phyloP scores from a whole-genome alignment of 2,113 vertebrate species.

The Brachypodius melanocephalos region DNA sequence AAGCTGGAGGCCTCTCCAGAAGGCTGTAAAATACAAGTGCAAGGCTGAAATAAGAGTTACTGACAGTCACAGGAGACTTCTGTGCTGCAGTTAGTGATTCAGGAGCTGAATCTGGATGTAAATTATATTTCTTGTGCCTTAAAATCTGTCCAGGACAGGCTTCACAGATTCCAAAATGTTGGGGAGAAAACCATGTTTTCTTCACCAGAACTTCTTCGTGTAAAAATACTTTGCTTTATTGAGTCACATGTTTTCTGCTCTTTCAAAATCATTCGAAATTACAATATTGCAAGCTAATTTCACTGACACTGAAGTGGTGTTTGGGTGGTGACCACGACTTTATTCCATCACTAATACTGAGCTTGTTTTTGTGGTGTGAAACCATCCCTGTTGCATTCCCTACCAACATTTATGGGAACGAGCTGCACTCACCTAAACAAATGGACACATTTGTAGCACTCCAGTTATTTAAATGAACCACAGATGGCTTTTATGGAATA shows the following conservation, averaged over 20 bases:
- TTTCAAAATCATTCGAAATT: not conserved
- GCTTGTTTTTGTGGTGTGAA: not conserved
- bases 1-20: not conserved
- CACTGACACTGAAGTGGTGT: not conserved
- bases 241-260: not conserved
- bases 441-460: not conserved
- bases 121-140: not conserved
- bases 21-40: not conserved
- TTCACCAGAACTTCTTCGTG: rapidly evolving
- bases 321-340: not conserved
- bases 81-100: not conserved
- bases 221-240: not conserved
- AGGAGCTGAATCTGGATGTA: not conserved
- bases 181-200: not conserved
- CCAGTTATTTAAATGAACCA: not conserved
- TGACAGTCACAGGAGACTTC: not conserved
- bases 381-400: rapidly evolving
- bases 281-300: not conserved
- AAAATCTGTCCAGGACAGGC: not conserved
- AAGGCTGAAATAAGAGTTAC: not conserved
- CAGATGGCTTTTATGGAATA: not conserved
- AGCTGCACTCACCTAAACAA: not conserved
- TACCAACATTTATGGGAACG: rapidly evolving
- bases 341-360: not conserved
- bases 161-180: rapidly evolving